These are phyloP conservation scores for Adelognathus sp. DNA, from an alignment of 2,888 invertebrate genomes.

Conservation along the genomic window DNA sequence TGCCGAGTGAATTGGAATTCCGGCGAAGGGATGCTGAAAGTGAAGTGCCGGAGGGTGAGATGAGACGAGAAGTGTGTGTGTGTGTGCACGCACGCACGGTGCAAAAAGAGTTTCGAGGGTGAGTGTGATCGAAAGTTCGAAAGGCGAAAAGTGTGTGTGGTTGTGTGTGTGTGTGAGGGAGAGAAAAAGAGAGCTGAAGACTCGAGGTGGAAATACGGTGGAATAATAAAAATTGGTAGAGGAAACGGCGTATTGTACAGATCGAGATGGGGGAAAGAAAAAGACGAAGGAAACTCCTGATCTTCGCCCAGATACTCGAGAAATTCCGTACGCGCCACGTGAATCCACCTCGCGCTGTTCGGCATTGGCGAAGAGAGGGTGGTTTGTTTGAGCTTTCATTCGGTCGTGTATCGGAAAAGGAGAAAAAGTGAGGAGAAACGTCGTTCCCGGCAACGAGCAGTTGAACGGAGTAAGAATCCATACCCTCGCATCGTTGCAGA, in stretches of 20 bases:
- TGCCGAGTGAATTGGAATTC: constrained; percentile 50
- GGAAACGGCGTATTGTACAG: background rate
- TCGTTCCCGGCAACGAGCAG: background rate
- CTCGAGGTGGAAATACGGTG: background rate
- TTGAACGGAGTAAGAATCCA: background rate
- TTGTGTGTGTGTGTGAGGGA: background rate
- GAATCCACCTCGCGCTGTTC: background rate
- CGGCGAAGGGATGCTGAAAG: background rate
- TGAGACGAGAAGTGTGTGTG: background rate
- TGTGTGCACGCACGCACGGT: background rate
- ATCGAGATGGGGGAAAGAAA: background rate
- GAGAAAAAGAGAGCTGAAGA: background rate
- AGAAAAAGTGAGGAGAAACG: background rate
- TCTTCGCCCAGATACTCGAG: background rate
- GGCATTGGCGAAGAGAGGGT: background rate
- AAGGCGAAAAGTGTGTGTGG: too few species aligned
- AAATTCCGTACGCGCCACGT: background rate
- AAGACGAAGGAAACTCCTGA: background rate
- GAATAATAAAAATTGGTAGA: background rate
- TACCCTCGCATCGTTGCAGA: background rate
- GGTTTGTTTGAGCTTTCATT: background rate
- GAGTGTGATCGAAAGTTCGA: background rate
- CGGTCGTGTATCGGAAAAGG: background rate
- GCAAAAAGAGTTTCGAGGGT: background rate
- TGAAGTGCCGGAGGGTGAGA: background rate